Percentiles rank a stretch among this genome's conserved stretches.
Evolutionary conservation across 2,888 invertebrate genomes (phyloP).

Genomic region (Pantelozetes paolii): DNA sequence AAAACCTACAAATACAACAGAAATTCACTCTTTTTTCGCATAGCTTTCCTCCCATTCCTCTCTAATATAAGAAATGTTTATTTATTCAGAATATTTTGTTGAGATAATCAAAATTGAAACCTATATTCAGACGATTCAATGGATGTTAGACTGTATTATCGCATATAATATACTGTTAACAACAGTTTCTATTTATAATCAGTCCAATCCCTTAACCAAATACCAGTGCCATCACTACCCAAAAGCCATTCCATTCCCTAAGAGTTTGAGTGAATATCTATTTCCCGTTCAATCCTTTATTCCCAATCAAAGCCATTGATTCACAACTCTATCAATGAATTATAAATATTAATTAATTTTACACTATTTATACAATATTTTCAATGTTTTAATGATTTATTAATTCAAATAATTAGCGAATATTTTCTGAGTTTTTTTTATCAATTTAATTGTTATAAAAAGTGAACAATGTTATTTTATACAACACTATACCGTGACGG

Average conservation of each 20-base stretch:
- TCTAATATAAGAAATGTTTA: background rate
- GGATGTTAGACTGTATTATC: constrained; percentile 25
- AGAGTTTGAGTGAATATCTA: background rate
- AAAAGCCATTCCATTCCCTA: background rate
- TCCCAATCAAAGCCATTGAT: background rate
- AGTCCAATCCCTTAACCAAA: background rate
- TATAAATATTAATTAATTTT: too few relatives aligned
- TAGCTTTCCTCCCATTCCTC: too few relatives aligned
- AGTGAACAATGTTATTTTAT: constrained; percentile 30
- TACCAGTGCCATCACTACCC: constrained; percentile 14
- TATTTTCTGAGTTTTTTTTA: background rate
- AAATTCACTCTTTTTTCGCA: too few relatives aligned
- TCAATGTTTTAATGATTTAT: too few relatives aligned
- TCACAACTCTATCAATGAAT: too few relatives aligned
- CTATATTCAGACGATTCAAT: background rate
- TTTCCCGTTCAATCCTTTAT: background rate
- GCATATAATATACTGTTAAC: constrained; percentile 2
- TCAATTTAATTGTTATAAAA: too few relatives aligned
- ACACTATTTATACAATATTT: too few relatives aligned
- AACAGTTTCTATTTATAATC: constrained; percentile 30
- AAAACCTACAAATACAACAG: too few relatives aligned
- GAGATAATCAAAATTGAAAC: constrained; percentile 2
- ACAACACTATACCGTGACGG: constrained; percentile 43
- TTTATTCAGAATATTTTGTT: constrained; percentile 10
- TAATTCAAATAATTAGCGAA: background rate